Evolutionary conservation across 2,113 vertebrate genomes (phyloP).

Genomic region (Patagioenas fasciata): DNA sequence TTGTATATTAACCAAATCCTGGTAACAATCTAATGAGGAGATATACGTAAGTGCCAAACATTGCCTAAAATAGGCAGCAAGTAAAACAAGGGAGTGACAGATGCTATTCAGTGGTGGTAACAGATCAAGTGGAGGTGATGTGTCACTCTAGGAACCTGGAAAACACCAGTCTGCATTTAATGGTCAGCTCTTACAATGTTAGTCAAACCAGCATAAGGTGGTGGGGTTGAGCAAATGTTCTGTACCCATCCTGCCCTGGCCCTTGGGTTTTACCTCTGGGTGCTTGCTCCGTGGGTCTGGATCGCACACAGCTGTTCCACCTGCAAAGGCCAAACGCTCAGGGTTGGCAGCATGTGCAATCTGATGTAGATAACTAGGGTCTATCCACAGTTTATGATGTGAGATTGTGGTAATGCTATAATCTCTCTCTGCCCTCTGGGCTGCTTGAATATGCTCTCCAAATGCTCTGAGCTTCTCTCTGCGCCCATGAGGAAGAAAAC

Average conservation of each 20-base stretch:
- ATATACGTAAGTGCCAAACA: background rate
- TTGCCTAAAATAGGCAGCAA: background rate
- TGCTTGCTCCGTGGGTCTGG: background rate
- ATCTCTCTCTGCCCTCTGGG: background rate
- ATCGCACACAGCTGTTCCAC: rapidly evolving
- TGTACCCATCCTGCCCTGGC: rapidly evolving
- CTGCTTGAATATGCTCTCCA: background rate
- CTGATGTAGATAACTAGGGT: background rate
- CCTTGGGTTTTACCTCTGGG: rapidly evolving
- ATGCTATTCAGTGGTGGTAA: background rate
- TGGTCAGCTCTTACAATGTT: background rate
- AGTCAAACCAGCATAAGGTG: background rate
- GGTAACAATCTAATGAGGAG: background rate
- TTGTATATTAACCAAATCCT: background rate
- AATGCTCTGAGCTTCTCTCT: background rate
- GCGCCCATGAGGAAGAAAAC: background rate
- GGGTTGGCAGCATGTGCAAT: background rate
- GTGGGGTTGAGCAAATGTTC: background rate
- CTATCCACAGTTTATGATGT: background rate
- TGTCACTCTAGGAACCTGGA: background rate
- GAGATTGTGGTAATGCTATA: rapidly evolving
- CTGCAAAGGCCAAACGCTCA: background rate
- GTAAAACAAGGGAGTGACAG: background rate
- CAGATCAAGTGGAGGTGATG: background rate
- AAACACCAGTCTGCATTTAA: background rate